phyloP scores from a whole-genome alignment of 2,113 vertebrate genomes.

The Gymnocephalus cernua region DNA sequence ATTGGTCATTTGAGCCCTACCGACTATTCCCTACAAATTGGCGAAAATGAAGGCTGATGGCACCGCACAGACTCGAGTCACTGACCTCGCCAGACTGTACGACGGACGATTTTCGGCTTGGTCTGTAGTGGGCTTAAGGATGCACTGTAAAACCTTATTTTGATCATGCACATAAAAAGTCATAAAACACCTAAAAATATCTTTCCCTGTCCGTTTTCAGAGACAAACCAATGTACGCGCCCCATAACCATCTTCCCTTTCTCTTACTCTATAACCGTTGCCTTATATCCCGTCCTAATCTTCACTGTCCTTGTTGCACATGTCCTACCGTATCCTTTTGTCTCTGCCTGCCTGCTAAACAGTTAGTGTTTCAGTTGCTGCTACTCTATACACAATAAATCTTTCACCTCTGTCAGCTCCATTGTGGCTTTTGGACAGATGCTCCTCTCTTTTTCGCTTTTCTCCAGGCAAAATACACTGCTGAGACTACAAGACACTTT shows the following conservation, averaged over 20 bases:
- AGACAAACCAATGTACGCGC: neutral
- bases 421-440: constrained; percentile 23
- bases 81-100: too few relatives aligned
- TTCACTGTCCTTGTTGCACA: neutral
- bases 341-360: constrained; percentile 5
- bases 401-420: constrained; percentile 32
- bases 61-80: too few relatives aligned
- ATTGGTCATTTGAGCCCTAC: too few relatives aligned
- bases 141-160: neutral
- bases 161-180: neutral
- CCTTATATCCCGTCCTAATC: neutral
- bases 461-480: constrained; percentile 18
- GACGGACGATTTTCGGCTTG: too few relatives aligned
- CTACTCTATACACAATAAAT: constrained; percentile 33
- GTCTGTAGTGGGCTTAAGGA: too few relatives aligned
- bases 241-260: neutral
- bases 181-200: neutral
- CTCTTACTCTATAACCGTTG: neutral
- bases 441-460: constrained; percentile 10
- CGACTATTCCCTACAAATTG: too few relatives aligned
- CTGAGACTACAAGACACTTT: neutral
- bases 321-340: neutral
- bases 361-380: constrained; percentile 27
- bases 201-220: neutral
- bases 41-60: too few relatives aligned